Evolutionary conservation across 1,140 invertebrate genomes (phyloP).

Genomic region (Matsumurasca onukii): DNA sequence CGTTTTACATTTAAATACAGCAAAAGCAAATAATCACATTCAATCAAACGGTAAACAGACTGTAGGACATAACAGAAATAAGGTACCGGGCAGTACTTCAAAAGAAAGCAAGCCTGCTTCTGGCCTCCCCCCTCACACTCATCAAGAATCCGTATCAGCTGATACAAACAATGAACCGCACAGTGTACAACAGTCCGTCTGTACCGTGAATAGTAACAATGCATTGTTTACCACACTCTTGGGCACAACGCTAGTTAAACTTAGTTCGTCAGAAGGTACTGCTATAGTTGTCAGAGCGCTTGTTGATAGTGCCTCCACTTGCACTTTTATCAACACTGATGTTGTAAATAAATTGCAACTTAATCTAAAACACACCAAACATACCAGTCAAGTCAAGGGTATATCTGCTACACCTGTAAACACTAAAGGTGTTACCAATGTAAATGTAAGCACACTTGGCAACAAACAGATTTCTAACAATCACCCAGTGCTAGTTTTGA

Average conservation of each 20-base stretch:
- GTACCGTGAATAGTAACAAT: neutral
- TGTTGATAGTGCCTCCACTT: neutral
- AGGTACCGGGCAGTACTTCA: neutral
- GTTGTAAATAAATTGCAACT: slow-evolving; percentile 16
- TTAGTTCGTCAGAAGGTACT: neutral
- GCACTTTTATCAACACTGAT: slow-evolving; percentile 1
- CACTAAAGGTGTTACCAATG: neutral
- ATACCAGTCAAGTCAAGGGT: neutral
- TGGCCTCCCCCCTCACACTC: neutral
- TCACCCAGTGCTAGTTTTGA: neutral
- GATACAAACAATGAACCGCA: neutral
- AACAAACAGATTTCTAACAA: neutral
- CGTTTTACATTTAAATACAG: slow-evolving; percentile 2
- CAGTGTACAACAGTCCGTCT: neutral
- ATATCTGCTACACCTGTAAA: slow-evolving; percentile 2
- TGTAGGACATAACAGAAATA: neutral
- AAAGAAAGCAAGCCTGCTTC: neutral
- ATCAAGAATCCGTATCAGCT: neutral
- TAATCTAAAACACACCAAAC: neutral
- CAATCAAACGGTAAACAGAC: neutral
- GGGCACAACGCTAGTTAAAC: neutral
- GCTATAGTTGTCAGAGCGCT: neutral
- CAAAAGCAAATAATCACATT: neutral
- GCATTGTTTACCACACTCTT: neutral
- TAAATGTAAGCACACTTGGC: neutral